A percentile compares a stretch with the other conserved stretches of the same genome.
Conservation (phyloP, 2,797 vertebrate species). For the Acanthurus leucopareius region DNA sequence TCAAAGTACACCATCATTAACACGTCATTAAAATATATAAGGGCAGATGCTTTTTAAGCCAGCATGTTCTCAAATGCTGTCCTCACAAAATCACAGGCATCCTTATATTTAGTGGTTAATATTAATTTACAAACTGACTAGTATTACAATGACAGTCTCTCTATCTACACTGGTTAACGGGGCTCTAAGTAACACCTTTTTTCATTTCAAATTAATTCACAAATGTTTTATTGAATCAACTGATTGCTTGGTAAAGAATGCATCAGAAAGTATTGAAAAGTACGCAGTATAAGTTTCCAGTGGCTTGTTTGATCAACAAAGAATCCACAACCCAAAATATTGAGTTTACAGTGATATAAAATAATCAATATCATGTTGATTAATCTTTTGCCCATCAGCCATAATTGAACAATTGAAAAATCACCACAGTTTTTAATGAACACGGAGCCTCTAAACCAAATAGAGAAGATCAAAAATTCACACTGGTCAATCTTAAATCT, state of each 20-base stretch:
- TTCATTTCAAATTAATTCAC: not conserved
- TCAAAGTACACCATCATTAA: conserved; percentile 30
- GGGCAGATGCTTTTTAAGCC: conserved; percentile 15
- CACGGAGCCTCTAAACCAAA: not conserved
- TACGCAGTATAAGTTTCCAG: not conserved
- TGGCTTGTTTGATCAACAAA: not conserved
- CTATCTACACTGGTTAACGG: not conserved
- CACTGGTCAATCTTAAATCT: not conserved
- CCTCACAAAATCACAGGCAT: not conserved
- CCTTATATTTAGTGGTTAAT: not conserved
- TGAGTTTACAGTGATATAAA: not conserved
- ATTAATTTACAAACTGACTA: not conserved
- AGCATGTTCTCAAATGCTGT: conserved; percentile 8
- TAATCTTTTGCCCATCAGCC: not conserved
- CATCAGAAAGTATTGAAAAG: not conserved
- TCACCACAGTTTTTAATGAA: not conserved
- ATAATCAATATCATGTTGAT: not conserved
- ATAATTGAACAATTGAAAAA: not conserved
- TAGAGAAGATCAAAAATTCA: not conserved
- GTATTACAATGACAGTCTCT: not conserved
- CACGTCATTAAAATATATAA: conserved; percentile 21
- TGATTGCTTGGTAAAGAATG: not conserved
- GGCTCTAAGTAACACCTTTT: not conserved
- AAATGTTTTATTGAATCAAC: not conserved
- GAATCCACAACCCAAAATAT: not conserved